Evolutionary conservation across 2,113 vertebrate genomes (phyloP), one percentile per base, ranked within the genome.

Genomic region (Paralichthys olivaceus): DNA sequence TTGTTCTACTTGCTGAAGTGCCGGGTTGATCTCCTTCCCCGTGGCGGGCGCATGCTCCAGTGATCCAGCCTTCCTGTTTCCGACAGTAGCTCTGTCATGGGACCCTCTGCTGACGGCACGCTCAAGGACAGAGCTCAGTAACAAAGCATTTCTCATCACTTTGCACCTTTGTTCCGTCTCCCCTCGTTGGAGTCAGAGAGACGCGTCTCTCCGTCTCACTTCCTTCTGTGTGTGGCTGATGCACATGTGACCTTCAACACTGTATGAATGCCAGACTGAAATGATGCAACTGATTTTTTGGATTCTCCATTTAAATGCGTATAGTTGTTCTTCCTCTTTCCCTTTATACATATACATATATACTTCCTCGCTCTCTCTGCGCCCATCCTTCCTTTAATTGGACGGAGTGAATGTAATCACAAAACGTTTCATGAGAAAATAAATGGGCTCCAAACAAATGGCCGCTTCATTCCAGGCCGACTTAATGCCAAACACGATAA

Each of bases 121-220:
- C 79, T 86, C 70, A 68, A 84, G 79, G 81, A 76, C 84, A 58
- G 22, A 80, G n/a, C 57, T 57, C 13, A 1, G 34, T 54, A 72
- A 80, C 79, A 84, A 68, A 90, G 73, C 51, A 3, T 14, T 1
- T 47, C 43, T 19, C 43, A 1, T 47, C 43, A 17, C 43, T 19
- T 11, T 40, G 37, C 37, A 40, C 37, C 2, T 13, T 40, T 40
- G 8, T 40, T 9, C 13, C 40, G 15, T n/a, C 56, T 22, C 49
- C 49, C 7, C 23, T 63, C 20, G 51, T 7, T 51, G 1, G 17
- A 51, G 47, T n/a, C 47, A 51, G 15, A 51, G 47, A 37, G 34
- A 37, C 37, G 37, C 12, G 37, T 40, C 11, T 9, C 12, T 40
- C 5, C 12, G 6, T 12, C n/a, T 34, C 32, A 55, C 13, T 37